These are phyloP conservation scores for Drosophila pectinifera DNA, from an alignment of 1,140 invertebrate species.

Conservation along the genomic window DNA sequence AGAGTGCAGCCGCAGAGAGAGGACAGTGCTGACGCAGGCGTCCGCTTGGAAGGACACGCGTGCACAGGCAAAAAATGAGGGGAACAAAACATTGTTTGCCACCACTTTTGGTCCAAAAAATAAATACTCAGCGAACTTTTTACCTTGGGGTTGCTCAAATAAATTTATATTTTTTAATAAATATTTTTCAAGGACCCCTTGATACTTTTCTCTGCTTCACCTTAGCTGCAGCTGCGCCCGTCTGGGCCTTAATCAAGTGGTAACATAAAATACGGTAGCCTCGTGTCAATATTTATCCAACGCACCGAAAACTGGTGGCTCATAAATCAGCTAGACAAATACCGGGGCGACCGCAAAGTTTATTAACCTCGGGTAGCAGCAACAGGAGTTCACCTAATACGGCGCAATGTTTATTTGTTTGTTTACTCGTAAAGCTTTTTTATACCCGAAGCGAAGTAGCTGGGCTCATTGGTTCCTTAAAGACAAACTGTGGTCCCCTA, in stretches of 20 bases:
- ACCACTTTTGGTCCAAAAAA: conserved; percentile 6
- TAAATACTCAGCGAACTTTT: not conserved
- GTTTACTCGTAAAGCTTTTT: conserved; percentile 60
- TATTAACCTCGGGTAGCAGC: conserved; percentile 56
- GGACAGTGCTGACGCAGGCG: conserved; percentile 61
- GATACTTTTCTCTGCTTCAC: not conserved
- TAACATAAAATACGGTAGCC: conserved; percentile 61
- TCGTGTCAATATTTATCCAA: conserved; percentile 68
- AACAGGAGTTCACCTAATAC: conserved; percentile 44
- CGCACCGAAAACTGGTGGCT: conserved; percentile 47
- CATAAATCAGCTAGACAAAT: conserved; percentile 80
- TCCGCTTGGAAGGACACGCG: conserved; percentile 39
- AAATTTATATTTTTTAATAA: not conserved
- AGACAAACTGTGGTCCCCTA: not conserved
- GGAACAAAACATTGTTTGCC: too few species aligned
- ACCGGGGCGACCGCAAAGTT: conserved; percentile 58
- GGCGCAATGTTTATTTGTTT: conserved; percentile 62
- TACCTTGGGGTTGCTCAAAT: not conserved
- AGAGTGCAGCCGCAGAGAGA: conserved; percentile 32
- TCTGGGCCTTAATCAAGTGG: conserved; percentile 63
- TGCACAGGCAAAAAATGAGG: conserved; percentile 27
- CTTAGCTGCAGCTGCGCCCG: conserved; percentile 11
- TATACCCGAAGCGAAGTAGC: conserved; percentile 13
- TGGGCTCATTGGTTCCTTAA: conserved; percentile 10
- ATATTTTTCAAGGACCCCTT: not conserved